Base-by-base conservation (phyloP, 2,113 vertebrate genomes). In the Todiramphus chloris region DNA sequence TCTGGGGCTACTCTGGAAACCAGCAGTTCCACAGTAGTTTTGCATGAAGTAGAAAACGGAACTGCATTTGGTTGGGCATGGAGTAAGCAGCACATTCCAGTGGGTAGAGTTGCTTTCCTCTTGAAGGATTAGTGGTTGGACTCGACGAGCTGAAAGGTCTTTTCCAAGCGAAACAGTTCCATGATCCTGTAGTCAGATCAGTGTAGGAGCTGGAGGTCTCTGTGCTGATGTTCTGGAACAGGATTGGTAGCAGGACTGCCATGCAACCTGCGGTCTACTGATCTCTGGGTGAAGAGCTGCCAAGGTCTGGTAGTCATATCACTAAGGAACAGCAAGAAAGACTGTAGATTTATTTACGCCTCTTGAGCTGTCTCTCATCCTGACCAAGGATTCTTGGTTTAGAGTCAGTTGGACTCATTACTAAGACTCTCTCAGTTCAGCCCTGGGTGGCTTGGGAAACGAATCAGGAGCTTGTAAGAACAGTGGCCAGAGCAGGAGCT, bases 261-360 rank as follows among this genome's bases (percentile, higher is more conserved):
- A 0, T 53, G 66, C 39, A 13, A 6, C 41, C 23, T 30, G 21
- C n/a, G 16, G 9, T 53, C 51, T 78, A 30, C 41, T 79, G 53
- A 9, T 75, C 62, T 95, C 37, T 7, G 17, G 24, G 2, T 53
- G 21, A 92, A 80, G 14, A 16, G 7, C 15, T 73, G 63, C 44
- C 37, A 55, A n/a, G 53, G 10, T 68, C 15, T 0, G 0, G 5
- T 20, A 63, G 37, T 62, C 68, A 6, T 9, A 31, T 83, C 0
- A 1, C 33, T 63, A 37, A 4, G 37, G 21, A 77, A 5, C 10
- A 75, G 10, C 33, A 64, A 48, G 20, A 74, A 63, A 78, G 31
- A 33, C 59, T 48, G 8, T 51, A 5, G 20, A 58, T n/a, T 16
- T 64, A 41, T 20, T n/a, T 59, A 23, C 7, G 24, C 50, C 82